These are phyloP conservation scores for Actinia tenebrosa DNA, from an alignment of 64 coral and sea anemone genomes.

Conservation along the genomic window DNA sequence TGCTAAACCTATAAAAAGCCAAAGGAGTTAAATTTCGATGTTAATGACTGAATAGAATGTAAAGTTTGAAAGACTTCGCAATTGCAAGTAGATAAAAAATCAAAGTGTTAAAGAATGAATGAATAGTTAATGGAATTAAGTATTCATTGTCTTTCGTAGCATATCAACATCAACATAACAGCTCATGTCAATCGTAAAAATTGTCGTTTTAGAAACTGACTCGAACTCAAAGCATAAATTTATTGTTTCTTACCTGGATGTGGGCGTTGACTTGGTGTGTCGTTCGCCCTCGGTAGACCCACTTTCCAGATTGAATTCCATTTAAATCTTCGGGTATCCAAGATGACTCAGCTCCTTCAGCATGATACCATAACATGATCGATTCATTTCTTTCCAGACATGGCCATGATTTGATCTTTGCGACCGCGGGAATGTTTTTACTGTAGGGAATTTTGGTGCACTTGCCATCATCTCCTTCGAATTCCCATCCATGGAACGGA, in stretches of 20 bases:
- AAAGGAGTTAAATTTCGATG: too few species aligned
- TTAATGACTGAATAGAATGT: too few species aligned
- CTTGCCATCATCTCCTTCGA: constrained; percentile 57
- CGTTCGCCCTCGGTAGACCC: constrained; percentile 64
- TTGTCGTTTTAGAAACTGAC: too few species aligned
- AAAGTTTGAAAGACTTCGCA: too few species aligned
- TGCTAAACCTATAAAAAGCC: too few species aligned
- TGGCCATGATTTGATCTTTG: constrained; percentile 69
- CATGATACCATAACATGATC: constrained; percentile 90
- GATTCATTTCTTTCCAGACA: constrained; percentile 60
- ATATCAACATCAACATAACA: too few species aligned
- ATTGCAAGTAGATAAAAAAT: too few species aligned
- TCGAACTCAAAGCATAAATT: background rate
- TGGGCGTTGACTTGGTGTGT: constrained; percentile 82
- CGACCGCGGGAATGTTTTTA: constrained; percentile 57
- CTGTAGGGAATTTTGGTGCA: constrained; percentile 80
- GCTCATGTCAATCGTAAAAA: background rate
- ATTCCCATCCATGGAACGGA: constrained; percentile 91
- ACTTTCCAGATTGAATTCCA: constrained; percentile 63
- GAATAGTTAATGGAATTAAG: too few species aligned
- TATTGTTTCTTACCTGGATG: constrained; percentile 51
- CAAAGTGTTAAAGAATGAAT: too few species aligned
- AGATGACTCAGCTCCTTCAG: constrained; percentile 68
- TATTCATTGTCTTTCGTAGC: too few species aligned
- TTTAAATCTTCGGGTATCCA: constrained; percentile 83